A percentile compares a stretch with the other conserved stretches of the same genome.
Conservation (phyloP, 92 coral and sea anemone species). For the Palythoa caribaeorum region DNA sequence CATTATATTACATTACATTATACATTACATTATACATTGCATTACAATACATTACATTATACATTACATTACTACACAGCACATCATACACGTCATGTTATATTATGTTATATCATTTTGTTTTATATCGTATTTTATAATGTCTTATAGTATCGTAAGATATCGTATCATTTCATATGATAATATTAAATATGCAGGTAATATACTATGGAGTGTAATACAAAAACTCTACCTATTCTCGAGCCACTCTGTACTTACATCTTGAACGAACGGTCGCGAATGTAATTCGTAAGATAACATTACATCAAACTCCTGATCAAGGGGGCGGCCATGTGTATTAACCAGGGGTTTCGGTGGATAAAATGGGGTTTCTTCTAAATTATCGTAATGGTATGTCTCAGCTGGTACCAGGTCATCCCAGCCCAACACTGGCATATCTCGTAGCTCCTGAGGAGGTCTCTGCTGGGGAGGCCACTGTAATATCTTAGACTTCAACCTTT, state of each 20-base stretch:
- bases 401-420: conserved; percentile 43
- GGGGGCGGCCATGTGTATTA: conserved; percentile 13
- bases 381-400: not conserved
- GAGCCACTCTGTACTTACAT: conserved; percentile 4
- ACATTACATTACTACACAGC: too few relatives aligned
- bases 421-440: conserved; percentile 31
- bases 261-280: conserved; percentile 42
- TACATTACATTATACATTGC: not conserved
- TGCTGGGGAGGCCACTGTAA: conserved; percentile 28
- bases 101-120: too few relatives aligned
- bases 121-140: too few relatives aligned
- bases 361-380: not conserved
- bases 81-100: too few relatives aligned
- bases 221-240: not conserved
- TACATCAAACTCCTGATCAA: conserved; percentile 43
- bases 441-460: not conserved
- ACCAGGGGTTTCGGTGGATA: conserved; percentile 28
- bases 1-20: not conserved
- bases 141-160: too few relatives aligned
- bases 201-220: not conserved
- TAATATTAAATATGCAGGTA: too few relatives aligned
- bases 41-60: too few relatives aligned
- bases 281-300: conserved; percentile 40
- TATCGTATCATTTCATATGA: too few relatives aligned
- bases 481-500: conserved; percentile 4